phyloP scores from a whole-genome alignment of 2,888 invertebrate genomes.

The Sarcophaga rosellei region DNA sequence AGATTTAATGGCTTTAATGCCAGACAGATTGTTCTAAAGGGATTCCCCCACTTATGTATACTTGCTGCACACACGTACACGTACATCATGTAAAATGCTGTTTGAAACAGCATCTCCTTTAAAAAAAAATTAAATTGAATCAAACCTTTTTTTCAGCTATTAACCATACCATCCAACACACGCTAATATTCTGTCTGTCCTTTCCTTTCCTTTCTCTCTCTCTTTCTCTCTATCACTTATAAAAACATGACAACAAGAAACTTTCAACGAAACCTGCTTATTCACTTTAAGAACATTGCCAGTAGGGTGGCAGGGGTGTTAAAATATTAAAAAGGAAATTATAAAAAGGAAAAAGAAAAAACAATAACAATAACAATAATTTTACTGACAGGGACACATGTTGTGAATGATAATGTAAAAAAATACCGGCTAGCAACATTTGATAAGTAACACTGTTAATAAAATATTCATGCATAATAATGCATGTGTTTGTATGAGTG shows the following conservation, averaged over 20 bases:
- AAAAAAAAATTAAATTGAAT: conserved; percentile 47
- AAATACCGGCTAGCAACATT: conserved; percentile 66
- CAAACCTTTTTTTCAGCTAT: conserved; percentile 37
- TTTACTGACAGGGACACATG: conserved; percentile 53
- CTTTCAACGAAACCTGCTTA: neutral
- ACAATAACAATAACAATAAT: neutral
- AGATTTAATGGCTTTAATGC: conserved; percentile 50
- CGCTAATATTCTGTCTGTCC: conserved; percentile 2
- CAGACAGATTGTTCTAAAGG: conserved; percentile 51
- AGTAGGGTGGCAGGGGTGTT: neutral
- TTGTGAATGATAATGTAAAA: conserved; percentile 57
- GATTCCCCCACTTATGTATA: conserved; percentile 23
- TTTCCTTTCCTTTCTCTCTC: neutral
- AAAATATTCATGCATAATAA: neutral
- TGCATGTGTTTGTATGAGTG: neutral
- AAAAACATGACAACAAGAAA: neutral
- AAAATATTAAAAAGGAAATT: neutral
- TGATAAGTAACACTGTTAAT: conserved; percentile 55
- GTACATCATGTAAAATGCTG: conserved; percentile 7
- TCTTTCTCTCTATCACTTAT: too few species aligned
- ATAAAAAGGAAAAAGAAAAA: neutral
- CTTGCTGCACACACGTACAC: neutral
- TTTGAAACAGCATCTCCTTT: conserved; percentile 49
- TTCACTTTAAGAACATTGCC: neutral
- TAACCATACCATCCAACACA: conserved; percentile 32